These are phyloP conservation scores for Digitonthophagus gazella DNA, from an alignment of 2,888 invertebrate species.

Conservation along the genomic window DNA sequence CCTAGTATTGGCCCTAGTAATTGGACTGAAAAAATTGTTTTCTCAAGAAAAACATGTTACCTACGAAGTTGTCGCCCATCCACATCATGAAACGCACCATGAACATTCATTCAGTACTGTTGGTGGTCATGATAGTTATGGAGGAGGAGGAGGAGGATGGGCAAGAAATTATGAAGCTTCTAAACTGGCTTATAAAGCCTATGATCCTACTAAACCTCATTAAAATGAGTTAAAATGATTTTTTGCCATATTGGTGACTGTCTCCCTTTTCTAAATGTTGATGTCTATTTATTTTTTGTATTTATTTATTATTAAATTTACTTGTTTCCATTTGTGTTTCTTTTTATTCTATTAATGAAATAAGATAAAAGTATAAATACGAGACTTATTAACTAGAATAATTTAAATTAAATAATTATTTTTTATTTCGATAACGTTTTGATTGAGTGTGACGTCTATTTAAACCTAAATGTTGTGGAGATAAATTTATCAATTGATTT, in stretches of 20 bases:
- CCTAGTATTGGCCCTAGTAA: constrained; percentile 73
- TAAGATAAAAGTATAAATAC: not conserved
- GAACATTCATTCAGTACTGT: constrained; percentile 51
- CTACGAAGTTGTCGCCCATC: constrained; percentile 73
- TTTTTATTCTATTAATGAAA: not conserved
- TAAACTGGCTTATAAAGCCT: constrained; percentile 63
- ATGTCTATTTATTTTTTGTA: constrained; percentile 28
- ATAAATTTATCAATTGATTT: constrained; percentile 16
- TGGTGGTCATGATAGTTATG: constrained; percentile 53
- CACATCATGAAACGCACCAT: constrained; percentile 62
- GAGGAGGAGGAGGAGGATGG: constrained; percentile 58
- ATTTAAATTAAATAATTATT: constrained; percentile 2
- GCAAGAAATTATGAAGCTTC: constrained; percentile 56
- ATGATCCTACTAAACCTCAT: constrained; percentile 49
- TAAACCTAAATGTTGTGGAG: constrained; percentile 10
- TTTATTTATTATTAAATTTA: constrained; percentile 40
- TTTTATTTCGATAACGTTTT: constrained; percentile 22
- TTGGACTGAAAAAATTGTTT: constrained; percentile 80
- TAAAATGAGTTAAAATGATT: not conserved
- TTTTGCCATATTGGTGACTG: constrained; percentile 46
- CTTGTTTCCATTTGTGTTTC: constrained; percentile 8
- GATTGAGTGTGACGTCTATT: constrained; percentile 29
- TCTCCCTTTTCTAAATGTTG: constrained; percentile 8
- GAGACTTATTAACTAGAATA: not conserved
- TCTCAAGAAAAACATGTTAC: constrained; percentile 72